Percentiles rank a stretch among this genome's conserved stretches.
These are phyloP conservation scores for Falco rusticolus DNA, from an alignment of 2,797 vertebrate species.

Conservation along the genomic window DNA sequence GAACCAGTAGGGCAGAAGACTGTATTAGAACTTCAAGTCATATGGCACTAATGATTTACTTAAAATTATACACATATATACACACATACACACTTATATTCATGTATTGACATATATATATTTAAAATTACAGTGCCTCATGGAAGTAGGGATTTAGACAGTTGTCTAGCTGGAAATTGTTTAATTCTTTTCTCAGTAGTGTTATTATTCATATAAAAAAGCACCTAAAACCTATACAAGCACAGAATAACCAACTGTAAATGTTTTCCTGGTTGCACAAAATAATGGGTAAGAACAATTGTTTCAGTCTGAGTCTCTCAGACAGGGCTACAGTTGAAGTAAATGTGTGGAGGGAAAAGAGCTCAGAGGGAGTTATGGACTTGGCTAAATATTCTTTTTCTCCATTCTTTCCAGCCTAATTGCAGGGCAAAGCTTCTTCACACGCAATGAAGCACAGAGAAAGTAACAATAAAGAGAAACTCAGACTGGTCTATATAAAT, in stretches of 20 bases:
- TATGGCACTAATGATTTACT: not conserved
- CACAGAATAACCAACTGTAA: not conserved
- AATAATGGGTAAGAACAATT: not conserved
- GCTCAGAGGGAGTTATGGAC: not conserved
- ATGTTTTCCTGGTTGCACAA: not conserved
- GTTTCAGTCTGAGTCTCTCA: not conserved
- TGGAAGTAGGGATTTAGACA: not conserved
- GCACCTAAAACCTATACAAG: not conserved
- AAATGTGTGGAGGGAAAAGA: not conserved
- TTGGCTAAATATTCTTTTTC: not conserved
- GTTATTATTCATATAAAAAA: not conserved
- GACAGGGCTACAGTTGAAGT: not conserved
- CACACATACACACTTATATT: accelerated
- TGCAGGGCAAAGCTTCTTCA: not conserved
- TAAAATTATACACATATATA: not conserved
- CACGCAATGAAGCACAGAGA: not conserved
- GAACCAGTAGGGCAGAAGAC: not conserved
- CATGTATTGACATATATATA: not conserved
- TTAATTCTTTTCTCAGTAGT: not conserved
- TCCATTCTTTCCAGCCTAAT: not conserved
- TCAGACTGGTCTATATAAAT: not conserved
- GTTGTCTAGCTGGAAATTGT: not conserved
- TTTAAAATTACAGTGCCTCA: not conserved
- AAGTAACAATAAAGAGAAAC: not conserved
- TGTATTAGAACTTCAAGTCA: not conserved